A percentile compares a stretch with the other conserved stretches of the same genome.
These are phyloP conservation scores for Hafferia zeledoni DNA, from an alignment of 2,797 vertebrate species.

Conservation along the genomic window DNA sequence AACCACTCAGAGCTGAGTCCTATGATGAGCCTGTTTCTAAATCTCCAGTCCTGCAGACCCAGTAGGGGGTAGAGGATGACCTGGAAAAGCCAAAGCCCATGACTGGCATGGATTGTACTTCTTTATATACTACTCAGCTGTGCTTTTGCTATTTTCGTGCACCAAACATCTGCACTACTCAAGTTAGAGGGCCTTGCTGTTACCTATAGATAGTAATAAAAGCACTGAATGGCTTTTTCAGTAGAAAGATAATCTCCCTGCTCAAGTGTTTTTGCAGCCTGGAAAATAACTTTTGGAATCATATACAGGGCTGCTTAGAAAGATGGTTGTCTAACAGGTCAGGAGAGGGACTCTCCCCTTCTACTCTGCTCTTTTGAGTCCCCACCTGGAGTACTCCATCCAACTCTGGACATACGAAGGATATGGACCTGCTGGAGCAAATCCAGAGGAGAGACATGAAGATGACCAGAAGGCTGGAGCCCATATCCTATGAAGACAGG, in stretches of 20 bases:
- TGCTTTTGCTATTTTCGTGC: background rate
- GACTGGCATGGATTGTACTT: background rate
- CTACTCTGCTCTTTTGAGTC: background rate
- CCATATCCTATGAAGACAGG: background rate
- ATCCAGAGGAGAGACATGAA: background rate
- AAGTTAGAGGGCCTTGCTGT: background rate
- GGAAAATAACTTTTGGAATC: background rate
- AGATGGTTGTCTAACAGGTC: background rate
- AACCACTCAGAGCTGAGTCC: background rate
- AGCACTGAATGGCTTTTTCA: background rate
- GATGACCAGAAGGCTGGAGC: background rate
- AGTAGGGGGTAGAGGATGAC: rapidly evolving
- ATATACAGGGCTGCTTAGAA: background rate
- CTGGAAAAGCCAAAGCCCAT: background rate
- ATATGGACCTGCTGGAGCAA: background rate
- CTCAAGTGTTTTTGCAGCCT: background rate
- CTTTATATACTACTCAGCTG: background rate
- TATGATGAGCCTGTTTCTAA: background rate
- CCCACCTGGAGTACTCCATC: background rate
- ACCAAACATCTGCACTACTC: background rate
- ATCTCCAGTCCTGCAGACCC: background rate
- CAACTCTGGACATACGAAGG: background rate
- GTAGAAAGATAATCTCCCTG: background rate
- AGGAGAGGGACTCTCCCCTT: background rate
- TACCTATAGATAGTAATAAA: background rate